phyloP scores from a whole-genome alignment of 2,888 invertebrate species.

The Microchrysa polita region DNA sequence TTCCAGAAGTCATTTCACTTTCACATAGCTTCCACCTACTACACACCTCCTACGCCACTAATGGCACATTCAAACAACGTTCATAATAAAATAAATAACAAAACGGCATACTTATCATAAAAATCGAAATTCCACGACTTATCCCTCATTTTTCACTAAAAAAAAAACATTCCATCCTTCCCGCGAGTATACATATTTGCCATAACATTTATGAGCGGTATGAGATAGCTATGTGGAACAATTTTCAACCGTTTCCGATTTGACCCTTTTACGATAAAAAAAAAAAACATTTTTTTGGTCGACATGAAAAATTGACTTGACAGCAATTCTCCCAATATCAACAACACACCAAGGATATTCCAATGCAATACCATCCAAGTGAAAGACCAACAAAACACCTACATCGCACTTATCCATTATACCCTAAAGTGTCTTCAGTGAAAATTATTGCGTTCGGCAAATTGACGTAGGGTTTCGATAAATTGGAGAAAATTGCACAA shows the following conservation, averaged over 20 bases:
- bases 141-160: constrained; percentile 2
- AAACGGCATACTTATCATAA: neutral
- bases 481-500: constrained; percentile 2
- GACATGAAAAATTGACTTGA: constrained; percentile 12
- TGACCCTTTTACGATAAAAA: constrained; percentile 33
- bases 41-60: too few species aligned
- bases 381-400: constrained; percentile 28
- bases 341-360: constrained; percentile 2
- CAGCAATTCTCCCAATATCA: constrained; percentile 8
- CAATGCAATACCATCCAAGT: too few species aligned
- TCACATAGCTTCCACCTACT: too few species aligned
- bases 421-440: neutral
- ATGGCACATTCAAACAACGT: too few species aligned
- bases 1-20: too few species aligned
- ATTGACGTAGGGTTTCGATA: neutral
- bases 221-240: neutral
- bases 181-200: neutral
- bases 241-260: neutral
- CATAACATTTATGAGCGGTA: neutral
- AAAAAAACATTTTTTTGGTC: constrained; percentile 5
- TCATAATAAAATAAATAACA: neutral
- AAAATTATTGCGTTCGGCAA: neutral
- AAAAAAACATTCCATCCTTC: neutral
- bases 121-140: neutral
- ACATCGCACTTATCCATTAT: constrained; percentile 37